Base-by-base conservation (phyloP, 2,888 invertebrate genomes). In the Tyria jacobaeae region DNA sequence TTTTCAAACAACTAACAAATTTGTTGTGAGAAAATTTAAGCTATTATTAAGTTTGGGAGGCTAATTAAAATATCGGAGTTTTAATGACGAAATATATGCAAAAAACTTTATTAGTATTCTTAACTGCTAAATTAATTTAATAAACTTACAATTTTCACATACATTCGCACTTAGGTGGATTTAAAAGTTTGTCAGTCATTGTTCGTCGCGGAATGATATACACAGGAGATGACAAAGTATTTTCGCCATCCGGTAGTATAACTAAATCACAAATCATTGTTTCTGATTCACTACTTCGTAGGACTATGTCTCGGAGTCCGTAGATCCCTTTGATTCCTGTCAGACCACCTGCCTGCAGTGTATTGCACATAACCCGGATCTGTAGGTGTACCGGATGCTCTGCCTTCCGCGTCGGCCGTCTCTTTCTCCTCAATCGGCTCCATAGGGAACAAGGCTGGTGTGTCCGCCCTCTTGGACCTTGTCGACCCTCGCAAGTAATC, bases 351-450 rank as follows among this genome's bases (percentile, higher is more conserved):
- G 67, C 95, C 95, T 1, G 96, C 96, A 0, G 96, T 95, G 80
- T 96, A 96, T 78, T 96, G 95, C 2, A 97, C 96, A 76, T 95
- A 97, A 3, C 96, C 96, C 0, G 96, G 96, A 84, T 96, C 96
- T 0, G 95, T 95, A 0, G 96, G 96, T 0, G 96, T 95, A n/a
- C 96, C 96, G 0, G 95, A 95, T 0, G 95, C 94, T 54, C 94
- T 84, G 0, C 91, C 94, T 3, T 90, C 90, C 5, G 81, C 77
- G 35, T 90, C 91, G 1, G 85, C 75, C 1, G 81, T 82, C 41
- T 93, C 89, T 44, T 86, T 88, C 72, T 94, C 93, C 57, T 87
- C 89, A n/a, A 91, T 91, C 0, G 95, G 95, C 54, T 95, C 92
- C 87, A 95, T 95, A 51, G 95, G 92, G 74, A 94, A 94, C 68